Base-by-base conservation (phyloP, 1,140 invertebrate genomes). In the Ditylenchus dipsaci region DNA sequence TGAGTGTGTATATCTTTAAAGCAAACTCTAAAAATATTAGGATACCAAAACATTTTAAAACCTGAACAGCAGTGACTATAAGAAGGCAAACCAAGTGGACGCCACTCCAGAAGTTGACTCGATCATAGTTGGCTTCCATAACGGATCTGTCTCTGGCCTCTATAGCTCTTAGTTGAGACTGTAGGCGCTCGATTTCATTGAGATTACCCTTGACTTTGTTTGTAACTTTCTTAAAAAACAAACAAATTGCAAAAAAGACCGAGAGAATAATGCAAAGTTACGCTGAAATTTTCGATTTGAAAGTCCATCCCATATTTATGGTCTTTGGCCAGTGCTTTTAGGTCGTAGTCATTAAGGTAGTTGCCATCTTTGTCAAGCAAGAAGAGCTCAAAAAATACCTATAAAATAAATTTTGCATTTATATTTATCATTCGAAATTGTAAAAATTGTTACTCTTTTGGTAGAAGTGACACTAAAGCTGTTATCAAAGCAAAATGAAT, bases 401-500 rank as follows among this genome's bases (percentile, higher is more conserved):
- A 84, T 17, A 71, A 69, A 26, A 26, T 53, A 53, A 70, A 9
- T 81, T 78, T 68, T 84, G 82, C n/a, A n/a, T 78, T 76, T 68
- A 81, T 84, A 33, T 61, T 61, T 45, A n/a, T 5, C n/a, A 33
- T 21, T 45, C 3, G n/a, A 53, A 33, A n/a, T 45, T 45, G 3
- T 57, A 23, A 57, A 23, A 26, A 5, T 26, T 5, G 3, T 19
- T 15, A 33, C 42, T 29, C 59, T 61, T 61, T 61, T 61, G 19
- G 59, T 29, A 61, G 59, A 61, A 19, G n/a, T 19, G 26, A 21
- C n/a, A 29, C 59, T 61, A 72, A 86, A 86, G 17, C 81, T 77
- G 66, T 86, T 86, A 69, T 86, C 85, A 72, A 86, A 82, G 59
- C 85, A 86, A 13, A 86, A 71, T 62, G 80, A 79, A 72, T 85